These are phyloP conservation scores for Hippocampus zosterae DNA, from an alignment of 2,113 vertebrate species.

Conservation along the genomic window DNA sequence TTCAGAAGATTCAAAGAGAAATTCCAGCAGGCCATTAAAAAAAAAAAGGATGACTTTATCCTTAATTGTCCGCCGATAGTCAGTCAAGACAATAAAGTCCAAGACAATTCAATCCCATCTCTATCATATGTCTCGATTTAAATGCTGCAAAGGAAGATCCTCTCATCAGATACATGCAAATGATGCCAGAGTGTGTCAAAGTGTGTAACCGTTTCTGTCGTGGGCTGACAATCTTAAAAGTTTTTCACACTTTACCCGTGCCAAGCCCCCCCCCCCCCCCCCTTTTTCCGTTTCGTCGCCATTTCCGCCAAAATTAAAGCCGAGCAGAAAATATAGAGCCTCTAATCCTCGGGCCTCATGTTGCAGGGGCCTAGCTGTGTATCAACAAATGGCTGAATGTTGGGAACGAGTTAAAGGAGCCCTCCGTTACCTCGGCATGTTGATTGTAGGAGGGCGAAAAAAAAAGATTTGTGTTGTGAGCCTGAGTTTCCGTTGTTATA, in stretches of 20 bases:
- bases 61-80: too few species aligned
- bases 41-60: too few species aligned
- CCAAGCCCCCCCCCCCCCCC: conserved; percentile 64
- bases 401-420: conserved; percentile 60
- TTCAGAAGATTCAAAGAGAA: not conserved
- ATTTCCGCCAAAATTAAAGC: conserved; percentile 58
- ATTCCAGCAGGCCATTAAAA: too few species aligned
- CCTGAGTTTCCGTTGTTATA: too few species aligned
- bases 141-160: conserved; percentile 33
- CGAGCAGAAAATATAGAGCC: conserved; percentile 66
- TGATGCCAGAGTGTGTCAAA: conserved; percentile 60
- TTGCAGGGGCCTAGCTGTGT: conserved; percentile 49
- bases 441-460: conserved; percentile 55
- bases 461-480: conserved; percentile 36
- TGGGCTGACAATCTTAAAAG: conserved; percentile 72
- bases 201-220: conserved; percentile 72
- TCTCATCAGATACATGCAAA: conserved; percentile 31
- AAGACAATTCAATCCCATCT: not conserved
- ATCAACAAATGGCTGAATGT: conserved; percentile 62
- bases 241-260: conserved; percentile 71
- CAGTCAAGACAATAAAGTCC: not conserved
- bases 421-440: conserved; percentile 54
- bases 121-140: not conserved
- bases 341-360: conserved; percentile 56
- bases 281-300: conserved; percentile 32